Conservation (phyloP, 1,140 invertebrate species). For the Euwallacea fornicatus region DNA sequence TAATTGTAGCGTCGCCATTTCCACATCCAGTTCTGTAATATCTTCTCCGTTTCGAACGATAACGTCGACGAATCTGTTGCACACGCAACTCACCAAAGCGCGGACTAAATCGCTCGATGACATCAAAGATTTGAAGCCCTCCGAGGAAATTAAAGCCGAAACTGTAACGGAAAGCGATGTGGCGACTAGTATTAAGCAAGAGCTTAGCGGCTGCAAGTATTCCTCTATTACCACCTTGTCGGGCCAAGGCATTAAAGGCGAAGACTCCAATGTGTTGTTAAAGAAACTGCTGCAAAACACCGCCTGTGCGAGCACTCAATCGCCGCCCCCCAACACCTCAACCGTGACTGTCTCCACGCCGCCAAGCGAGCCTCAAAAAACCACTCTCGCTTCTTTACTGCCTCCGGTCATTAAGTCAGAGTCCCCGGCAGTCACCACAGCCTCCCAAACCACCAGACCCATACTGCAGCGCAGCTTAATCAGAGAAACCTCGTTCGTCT, state of each 20-base stretch:
- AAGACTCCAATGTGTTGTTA: slow-evolving; percentile 84
- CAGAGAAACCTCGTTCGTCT: slow-evolving; percentile 61
- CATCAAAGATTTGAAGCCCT: slow-evolving; percentile 40
- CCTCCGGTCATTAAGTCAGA: slow-evolving; percentile 51
- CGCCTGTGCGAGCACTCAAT: slow-evolving; percentile 62
- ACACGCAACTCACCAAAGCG: slow-evolving; percentile 59
- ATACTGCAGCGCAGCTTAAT: slow-evolving; percentile 50
- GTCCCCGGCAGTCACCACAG: slow-evolving; percentile 7
- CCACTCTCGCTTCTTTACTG: slow-evolving; percentile 58
- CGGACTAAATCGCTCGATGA: slow-evolving; percentile 41
- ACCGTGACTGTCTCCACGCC: slow-evolving; percentile 62
- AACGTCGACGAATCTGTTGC: slow-evolving; percentile 53
- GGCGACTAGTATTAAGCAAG: slow-evolving; percentile 43
- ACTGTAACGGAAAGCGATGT: slow-evolving; percentile 12
- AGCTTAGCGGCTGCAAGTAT: slow-evolving; percentile 53
- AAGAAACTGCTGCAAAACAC: slow-evolving; percentile 89
- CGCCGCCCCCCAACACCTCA: slow-evolving; percentile 55
- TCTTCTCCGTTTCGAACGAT: slow-evolving; percentile 32
- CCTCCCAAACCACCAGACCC: slow-evolving; percentile 34
- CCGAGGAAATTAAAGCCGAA: slow-evolving; percentile 29
- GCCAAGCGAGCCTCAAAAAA: slow-evolving; percentile 73
- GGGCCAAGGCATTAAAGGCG: slow-evolving; percentile 56
- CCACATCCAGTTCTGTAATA: slow-evolving; percentile 25
- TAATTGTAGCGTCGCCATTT: slow-evolving; percentile 13
- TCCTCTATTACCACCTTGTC: slow-evolving; percentile 39